A percentile compares a stretch with the other conserved stretches of the same genome.
These are phyloP conservation scores for Atlantisia rogersi DNA, from an alignment of 2,113 vertebrate species.

Conservation along the genomic window DNA sequence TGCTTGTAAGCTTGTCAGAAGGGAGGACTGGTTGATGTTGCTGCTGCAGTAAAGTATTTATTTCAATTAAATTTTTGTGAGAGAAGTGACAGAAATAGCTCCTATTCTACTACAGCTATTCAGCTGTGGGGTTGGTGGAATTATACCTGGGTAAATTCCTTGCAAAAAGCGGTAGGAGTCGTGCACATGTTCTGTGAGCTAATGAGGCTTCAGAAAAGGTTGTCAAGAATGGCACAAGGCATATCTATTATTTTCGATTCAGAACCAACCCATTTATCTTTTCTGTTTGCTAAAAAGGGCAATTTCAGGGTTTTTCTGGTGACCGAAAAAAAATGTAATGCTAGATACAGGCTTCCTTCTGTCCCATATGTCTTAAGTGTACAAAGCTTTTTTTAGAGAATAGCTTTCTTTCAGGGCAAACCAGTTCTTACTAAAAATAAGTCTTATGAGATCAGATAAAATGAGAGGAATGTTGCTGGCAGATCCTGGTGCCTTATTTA, in stretches of 20 bases:
- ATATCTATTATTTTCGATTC: constrained; percentile 3
- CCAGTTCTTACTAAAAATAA: constrained; percentile 68
- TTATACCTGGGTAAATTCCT: constrained; percentile 11
- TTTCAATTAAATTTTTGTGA: constrained; percentile 16
- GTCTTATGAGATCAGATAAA: constrained; percentile 59
- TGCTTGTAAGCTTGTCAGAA: constrained; percentile 1
- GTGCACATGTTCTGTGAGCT: not conserved
- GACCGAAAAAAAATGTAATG: constrained; percentile 7
- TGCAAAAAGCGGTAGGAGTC: not conserved
- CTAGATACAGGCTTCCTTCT: constrained; percentile 39
- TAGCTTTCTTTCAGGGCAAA: constrained; percentile 65
- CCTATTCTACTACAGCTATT: not conserved
- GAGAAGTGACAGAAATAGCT: constrained; percentile 22
- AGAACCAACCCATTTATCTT: constrained; percentile 29
- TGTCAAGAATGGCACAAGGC: constrained; percentile 3
- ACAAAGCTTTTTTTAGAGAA: constrained; percentile 66
- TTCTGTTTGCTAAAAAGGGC: constrained; percentile 41
- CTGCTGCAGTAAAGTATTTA: not conserved
- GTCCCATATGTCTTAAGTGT: constrained; percentile 50
- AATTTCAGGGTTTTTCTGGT: constrained; percentile 26
- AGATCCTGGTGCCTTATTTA: constrained; percentile 34
- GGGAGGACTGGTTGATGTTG: not conserved
- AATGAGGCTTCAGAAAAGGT: constrained; percentile 38
- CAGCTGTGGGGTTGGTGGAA: not conserved
- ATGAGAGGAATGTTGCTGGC: constrained; percentile 43